Evolutionary conservation across 2,113 vertebrate genomes (phyloP), one percentile per base, ranked within the genome.

Genomic region (Excalfactoria chinensis): DNA sequence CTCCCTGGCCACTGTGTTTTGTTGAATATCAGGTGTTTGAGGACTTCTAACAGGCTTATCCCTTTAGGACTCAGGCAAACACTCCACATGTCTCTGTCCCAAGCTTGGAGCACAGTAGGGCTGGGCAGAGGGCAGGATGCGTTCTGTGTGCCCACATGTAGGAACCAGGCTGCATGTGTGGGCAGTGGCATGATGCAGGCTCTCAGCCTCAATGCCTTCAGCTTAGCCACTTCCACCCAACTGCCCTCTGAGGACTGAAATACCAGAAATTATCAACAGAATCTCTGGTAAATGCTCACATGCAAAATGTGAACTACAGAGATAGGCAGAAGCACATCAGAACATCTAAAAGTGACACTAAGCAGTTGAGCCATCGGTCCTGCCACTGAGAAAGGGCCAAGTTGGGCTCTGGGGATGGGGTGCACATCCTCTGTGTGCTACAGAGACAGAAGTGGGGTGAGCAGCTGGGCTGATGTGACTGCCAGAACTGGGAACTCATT

Each of bases 401-500:
- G 51, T 16, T 46, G 63, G 21, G 32, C 58, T 37, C 60, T 21
- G 14, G 34, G 25, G 12, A 19, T 43, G 13, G 9, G 44, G 23
- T 17, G 26, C 48, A 55, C 1, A 3, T 51, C 58, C 40, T 20
- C 70, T 64, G 4, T 51, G 7, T 13, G 22, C 60, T 78, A 30
- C 41, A 64, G 14, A 43, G 26, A 30, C 62, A 72, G 77, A 69
- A 69, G 56, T 49, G 80, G 51, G 55, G 25, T 64, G 73, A 22
- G n/a, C 35, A 53, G 40, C 49, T 1, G 7, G 28, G 46, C 22
- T 41, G 48, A 34, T 35, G 40, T 53, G 67, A n/a, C 3, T 0
- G 26, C 43, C 7, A 25, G 21, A 40, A 15, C 9, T 8, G 2
- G 16, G 22, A 60, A 34, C 2, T 0, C 22, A 32, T 13, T 1